These are phyloP conservation scores for Sphaerophoria rueppellii DNA, from an alignment of 2,888 invertebrate genomes.

Conservation along the genomic window DNA sequence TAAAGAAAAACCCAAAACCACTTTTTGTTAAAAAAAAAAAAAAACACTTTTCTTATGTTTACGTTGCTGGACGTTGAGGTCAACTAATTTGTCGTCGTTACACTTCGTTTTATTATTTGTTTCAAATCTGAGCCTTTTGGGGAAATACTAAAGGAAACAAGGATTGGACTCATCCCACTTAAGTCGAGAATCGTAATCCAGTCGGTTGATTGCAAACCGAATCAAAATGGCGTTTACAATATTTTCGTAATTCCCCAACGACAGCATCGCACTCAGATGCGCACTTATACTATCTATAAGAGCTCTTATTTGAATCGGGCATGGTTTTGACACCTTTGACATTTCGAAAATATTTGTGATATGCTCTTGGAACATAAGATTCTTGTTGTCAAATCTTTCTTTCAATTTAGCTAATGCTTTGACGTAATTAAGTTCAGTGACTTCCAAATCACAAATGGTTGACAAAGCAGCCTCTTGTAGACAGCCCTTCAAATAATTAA, in stretches of 20 bases:
- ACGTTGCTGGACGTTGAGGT: too few species aligned
- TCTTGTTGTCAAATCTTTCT: background rate
- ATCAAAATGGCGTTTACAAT: background rate
- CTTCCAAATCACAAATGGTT: slow-evolving; percentile 7
- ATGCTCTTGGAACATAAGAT: slow-evolving; percentile 13
- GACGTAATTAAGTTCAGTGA: slow-evolving; percentile 16
- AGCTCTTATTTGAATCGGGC: background rate
- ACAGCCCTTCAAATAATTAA: slow-evolving; percentile 32
- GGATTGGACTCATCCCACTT: background rate
- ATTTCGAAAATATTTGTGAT: background rate
- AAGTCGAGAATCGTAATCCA: background rate
- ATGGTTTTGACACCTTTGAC: background rate
- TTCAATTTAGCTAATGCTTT: slow-evolving; percentile 10
- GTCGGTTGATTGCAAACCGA: background rate
- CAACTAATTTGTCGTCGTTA: too few species aligned
- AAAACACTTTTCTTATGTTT: too few species aligned
- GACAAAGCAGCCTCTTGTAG: slow-evolving; percentile 17
- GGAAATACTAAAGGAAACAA: too few species aligned
- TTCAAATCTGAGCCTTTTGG: too few species aligned
- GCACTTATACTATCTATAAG: background rate
- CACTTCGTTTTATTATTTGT: too few species aligned
- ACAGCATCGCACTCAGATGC: background rate
- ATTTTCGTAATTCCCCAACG: slow-evolving; percentile 4
- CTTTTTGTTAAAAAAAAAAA: too few species aligned
- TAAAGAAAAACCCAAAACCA: too few species aligned